Conservation (phyloP, 2,888 invertebrate species). For the Hemistola chrysoprasaria region DNA sequence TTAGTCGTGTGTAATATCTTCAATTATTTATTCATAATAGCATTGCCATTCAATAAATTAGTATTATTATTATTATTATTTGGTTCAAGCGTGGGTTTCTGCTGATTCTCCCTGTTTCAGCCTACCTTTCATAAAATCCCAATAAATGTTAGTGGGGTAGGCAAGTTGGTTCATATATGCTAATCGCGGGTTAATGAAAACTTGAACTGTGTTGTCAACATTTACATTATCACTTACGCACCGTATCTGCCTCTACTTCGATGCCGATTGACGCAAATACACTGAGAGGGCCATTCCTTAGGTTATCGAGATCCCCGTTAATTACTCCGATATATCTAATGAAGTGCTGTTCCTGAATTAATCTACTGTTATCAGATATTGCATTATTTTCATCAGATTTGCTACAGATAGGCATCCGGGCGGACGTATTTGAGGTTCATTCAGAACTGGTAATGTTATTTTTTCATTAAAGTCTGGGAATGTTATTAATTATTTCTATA, state of each 20-base stretch:
- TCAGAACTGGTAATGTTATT: too few relatives aligned
- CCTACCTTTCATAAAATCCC: too few relatives aligned
- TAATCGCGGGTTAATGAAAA: slow-evolving; percentile 60
- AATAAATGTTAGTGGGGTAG: slow-evolving; percentile 11
- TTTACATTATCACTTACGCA: slow-evolving; percentile 40
- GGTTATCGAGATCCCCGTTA: slow-evolving; percentile 62
- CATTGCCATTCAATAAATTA: too few relatives aligned
- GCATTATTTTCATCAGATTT: slow-evolving; percentile 37
- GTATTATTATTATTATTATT: slow-evolving; percentile 19
- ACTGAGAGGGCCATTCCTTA: slow-evolving; percentile 46
- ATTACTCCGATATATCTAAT: slow-evolving; percentile 49
- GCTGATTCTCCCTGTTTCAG: neutral
- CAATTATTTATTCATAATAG: too few relatives aligned
- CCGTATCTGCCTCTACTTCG: slow-evolving; percentile 43
- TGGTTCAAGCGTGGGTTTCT: too few relatives aligned
- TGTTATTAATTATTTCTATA: too few relatives aligned
- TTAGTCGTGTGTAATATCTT: too few relatives aligned
- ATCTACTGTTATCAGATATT: slow-evolving; percentile 40
- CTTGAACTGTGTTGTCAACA: slow-evolving; percentile 55
- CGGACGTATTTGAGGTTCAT: slow-evolving; percentile 31
- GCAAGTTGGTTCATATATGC: slow-evolving; percentile 19
- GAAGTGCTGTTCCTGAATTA: slow-evolving; percentile 22
- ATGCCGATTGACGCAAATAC: slow-evolving; percentile 64
- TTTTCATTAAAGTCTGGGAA: too few relatives aligned
- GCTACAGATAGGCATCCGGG: slow-evolving; percentile 31